Percentiles rank a stretch among this genome's conserved stretches.
Conservation (phyloP, 2,888 invertebrate genomes). For the Cynaeus angustus region DNA sequence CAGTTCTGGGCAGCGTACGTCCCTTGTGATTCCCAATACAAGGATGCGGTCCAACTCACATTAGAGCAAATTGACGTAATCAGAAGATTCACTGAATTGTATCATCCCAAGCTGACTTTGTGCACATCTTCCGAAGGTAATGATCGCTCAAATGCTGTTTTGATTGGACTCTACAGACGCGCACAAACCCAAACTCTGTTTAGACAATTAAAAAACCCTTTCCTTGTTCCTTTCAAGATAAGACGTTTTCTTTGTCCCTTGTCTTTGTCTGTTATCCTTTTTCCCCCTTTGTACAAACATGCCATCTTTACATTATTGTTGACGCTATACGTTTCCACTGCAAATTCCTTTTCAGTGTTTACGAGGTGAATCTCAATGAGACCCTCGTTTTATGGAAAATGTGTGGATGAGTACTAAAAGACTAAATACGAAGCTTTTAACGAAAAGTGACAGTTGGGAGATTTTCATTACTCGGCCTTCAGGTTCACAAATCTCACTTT, state of each 20-base stretch:
- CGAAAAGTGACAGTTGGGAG: slow-evolving; percentile 25
- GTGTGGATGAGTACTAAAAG: slow-evolving; percentile 19
- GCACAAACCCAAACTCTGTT: too few species aligned
- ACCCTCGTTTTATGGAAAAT: slow-evolving; percentile 17
- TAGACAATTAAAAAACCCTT: too few species aligned
- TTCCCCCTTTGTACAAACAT: too few species aligned
- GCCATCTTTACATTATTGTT: slow-evolving; percentile 12
- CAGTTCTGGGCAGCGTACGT: slow-evolving; percentile 94
- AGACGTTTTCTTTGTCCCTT: too few species aligned
- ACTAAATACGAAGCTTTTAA: slow-evolving; percentile 34
- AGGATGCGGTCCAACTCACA: slow-evolving; percentile 88
- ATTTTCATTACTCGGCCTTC: slow-evolving; percentile 28
- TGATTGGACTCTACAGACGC: too few species aligned
- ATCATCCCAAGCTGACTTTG: slow-evolving; percentile 84
- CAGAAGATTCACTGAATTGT: slow-evolving; percentile 85
- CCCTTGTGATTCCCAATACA: slow-evolving; percentile 86
- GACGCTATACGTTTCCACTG: slow-evolving; percentile 12
- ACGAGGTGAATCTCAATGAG: slow-evolving; percentile 25
- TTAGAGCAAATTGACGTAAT: slow-evolving; percentile 91
- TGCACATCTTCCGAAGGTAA: slow-evolving; percentile 87
- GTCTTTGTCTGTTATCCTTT: too few species aligned
- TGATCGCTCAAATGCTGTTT: background rate
- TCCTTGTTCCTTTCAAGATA: too few species aligned
- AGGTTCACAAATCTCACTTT: slow-evolving; percentile 30
- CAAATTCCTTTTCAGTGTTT: slow-evolving; percentile 17